These are phyloP conservation scores for Diabrotica undecimpunctata DNA, from an alignment of 1,140 invertebrate species.

Conservation along the genomic window DNA sequence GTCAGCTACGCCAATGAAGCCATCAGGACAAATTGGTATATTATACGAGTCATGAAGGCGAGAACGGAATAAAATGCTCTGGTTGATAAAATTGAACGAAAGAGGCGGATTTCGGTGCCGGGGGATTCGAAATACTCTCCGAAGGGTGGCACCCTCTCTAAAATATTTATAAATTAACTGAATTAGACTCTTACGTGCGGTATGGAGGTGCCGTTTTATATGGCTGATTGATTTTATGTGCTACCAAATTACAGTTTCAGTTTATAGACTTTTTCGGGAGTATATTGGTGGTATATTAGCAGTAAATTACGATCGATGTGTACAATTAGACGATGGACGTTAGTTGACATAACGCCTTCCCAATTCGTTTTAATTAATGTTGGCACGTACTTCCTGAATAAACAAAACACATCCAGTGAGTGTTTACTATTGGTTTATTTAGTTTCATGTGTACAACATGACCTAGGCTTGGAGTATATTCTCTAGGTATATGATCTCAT, in stretches of 20 bases:
- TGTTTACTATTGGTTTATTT: too few species aligned
- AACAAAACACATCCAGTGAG: too few species aligned
- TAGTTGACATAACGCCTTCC: too few species aligned
- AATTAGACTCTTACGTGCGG: slow-evolving; percentile 24
- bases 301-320: too few species aligned
- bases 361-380: too few species aligned
- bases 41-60: slow-evolving; percentile 45
- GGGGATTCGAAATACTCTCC: slow-evolving; percentile 11
- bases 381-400: too few species aligned
- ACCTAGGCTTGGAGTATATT: too few species aligned
- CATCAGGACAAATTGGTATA: slow-evolving; percentile 42
- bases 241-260: not conserved
- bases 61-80: slow-evolving; percentile 38
- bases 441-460: too few species aligned
- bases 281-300: not conserved
- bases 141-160: slow-evolving; percentile 27
- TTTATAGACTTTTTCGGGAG: not conserved
- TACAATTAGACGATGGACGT: too few species aligned
- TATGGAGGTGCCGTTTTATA: slow-evolving; percentile 26
- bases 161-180: slow-evolving; percentile 44
- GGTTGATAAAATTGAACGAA: slow-evolving; percentile 43
- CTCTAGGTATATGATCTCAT: too few species aligned
- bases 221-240: slow-evolving; percentile 38
- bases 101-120: slow-evolving; percentile 32
- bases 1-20: slow-evolving; percentile 3